phyloP scores from a whole-genome alignment of 2,113 vertebrate species.

The Dendropsophus ebraccatus region DNA sequence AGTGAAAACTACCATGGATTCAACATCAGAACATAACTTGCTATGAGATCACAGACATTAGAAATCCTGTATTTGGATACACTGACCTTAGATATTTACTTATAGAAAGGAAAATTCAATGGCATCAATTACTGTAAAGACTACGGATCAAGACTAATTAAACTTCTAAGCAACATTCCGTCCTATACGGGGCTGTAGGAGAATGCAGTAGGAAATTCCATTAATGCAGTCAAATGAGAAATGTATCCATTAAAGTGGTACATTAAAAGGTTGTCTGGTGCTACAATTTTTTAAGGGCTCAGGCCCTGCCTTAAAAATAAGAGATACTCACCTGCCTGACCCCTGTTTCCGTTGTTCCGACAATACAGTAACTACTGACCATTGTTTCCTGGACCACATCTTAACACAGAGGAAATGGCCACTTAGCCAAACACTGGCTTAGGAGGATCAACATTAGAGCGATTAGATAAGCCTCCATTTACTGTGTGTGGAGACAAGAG shows the following conservation, averaged over 20 bases:
- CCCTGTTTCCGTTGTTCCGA: no score
- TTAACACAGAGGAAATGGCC: no score
- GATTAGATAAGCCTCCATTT: no score
- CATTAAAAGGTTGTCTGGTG: not conserved
- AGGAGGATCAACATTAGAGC: no score
- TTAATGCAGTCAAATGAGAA: not conserved
- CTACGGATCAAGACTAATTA: conserved; percentile 15
- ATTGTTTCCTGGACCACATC: no score
- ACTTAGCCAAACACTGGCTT: no score
- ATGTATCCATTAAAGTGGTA: not conserved
- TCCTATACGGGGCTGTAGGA: not conserved
- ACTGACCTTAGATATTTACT: not conserved
- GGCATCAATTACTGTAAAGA: conserved; percentile 17
- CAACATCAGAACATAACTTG: not conserved
- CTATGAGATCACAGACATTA: not conserved
- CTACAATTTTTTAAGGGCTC: no score
- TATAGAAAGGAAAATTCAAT: conserved; percentile 6
- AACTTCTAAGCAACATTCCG: not conserved
- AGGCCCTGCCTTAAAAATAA: no score
- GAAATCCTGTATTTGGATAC: conserved; percentile 2
- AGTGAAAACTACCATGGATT: not conserved
- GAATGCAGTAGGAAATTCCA: not conserved
- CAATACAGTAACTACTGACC: no score
- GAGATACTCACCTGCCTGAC: no score
- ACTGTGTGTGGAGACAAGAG: no score